A percentile compares a stretch with the other conserved stretches of the same genome.
Conservation (phyloP, 2,113 vertebrate species). For the Brachirus orientalis region DNA sequence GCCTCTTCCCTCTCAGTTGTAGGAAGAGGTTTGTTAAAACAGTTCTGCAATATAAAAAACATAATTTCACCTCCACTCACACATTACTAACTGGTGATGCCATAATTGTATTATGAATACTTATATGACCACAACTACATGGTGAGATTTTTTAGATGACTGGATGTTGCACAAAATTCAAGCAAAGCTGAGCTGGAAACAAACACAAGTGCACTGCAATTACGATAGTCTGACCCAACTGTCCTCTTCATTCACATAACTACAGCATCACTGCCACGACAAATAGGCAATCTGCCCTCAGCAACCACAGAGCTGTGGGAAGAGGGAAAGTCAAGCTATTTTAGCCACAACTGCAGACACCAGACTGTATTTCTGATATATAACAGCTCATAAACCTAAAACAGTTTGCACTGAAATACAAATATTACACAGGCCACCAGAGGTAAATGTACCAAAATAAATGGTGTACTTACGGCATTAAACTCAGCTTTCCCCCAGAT, state of each 20-base stretch:
- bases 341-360: constrained; percentile 13
- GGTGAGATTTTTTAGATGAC: constrained; percentile 55
- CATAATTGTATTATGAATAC: constrained; percentile 1
- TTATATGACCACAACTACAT: neutral
- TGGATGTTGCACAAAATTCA: constrained; percentile 62
- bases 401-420: neutral
- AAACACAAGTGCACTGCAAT: constrained; percentile 59
- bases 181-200: constrained; percentile 46
- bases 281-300: constrained; percentile 39
- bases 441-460: neutral
- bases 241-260: constrained; percentile 59
- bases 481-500: constrained; percentile 92
- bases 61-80: neutral
- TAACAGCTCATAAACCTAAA: neutral
- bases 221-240: constrained; percentile 54
- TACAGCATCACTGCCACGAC: constrained; percentile 22
- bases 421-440: neutral
- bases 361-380: constrained; percentile 1
- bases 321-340: constrained; percentile 34
- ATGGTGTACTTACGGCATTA: constrained; percentile 94
- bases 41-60: neutral
- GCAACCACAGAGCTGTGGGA: constrained; percentile 23
- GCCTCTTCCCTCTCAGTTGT: neutral
- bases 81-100: too few relatives aligned
- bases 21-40: neutral